Evolutionary conservation across 2,113 vertebrate species (phyloP).

Genomic region (Crotalus tigris): DNA sequence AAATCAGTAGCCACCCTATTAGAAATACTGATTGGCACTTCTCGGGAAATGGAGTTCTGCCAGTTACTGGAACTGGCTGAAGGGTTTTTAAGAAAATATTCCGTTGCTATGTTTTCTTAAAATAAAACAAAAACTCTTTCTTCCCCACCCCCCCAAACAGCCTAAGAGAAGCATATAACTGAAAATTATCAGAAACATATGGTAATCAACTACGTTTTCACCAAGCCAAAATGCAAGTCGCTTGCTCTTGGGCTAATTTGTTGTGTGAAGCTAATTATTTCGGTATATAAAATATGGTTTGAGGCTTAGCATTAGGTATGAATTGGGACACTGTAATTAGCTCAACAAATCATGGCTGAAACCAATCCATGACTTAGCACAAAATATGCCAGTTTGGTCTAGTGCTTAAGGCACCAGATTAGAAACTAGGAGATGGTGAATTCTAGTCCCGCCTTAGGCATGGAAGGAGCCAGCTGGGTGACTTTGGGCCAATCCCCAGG

Average conservation of each 20-base stretch:
- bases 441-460: not conserved
- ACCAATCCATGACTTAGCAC: not conserved
- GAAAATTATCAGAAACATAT: not conserved
- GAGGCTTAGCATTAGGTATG: not conserved
- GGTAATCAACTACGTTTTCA: not conserved
- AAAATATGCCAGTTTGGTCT: not conserved
- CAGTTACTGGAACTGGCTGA: not conserved
- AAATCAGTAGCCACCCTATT: not conserved
- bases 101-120: not conserved
- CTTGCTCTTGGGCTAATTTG: not conserved
- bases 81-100: not conserved
- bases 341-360: not conserved
- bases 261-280: not conserved
- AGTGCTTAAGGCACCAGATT: not conserved
- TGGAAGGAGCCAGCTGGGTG: not conserved
- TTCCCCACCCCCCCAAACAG: not conserved
- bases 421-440: not conserved
- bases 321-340: not conserved
- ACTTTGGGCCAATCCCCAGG: not conserved
- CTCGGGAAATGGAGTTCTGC: not conserved
- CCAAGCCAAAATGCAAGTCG: not conserved
- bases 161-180: not conserved
- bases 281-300: not conserved
- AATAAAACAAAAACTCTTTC: not conserved
- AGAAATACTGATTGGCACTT: not conserved